A percentile compares a stretch with the other conserved stretches of the same genome.
Conservation (phyloP, 2,113 vertebrate genomes). For the Orthonyx spaldingii region DNA sequence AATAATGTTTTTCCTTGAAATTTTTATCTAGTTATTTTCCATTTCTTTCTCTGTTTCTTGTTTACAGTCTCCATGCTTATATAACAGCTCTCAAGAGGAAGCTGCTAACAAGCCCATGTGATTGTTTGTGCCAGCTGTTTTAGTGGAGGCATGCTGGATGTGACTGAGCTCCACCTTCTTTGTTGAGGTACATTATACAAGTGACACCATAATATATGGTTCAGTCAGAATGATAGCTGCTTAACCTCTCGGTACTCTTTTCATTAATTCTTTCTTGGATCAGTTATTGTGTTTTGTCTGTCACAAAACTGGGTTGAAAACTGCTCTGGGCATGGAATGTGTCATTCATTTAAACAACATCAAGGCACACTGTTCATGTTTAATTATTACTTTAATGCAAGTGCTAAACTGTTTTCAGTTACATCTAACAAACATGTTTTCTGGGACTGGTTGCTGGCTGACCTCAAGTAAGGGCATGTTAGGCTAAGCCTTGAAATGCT, state of each 20-base stretch:
- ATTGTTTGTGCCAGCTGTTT: slow-evolving; percentile 28
- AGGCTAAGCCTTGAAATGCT: slow-evolving; percentile 67
- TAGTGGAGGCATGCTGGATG: not conserved
- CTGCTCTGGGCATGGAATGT: slow-evolving; percentile 50
- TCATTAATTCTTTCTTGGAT: slow-evolving; percentile 50
- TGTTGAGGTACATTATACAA: not conserved
- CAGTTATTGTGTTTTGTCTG: slow-evolving; percentile 55
- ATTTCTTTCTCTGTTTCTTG: not conserved
- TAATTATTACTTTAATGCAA: slow-evolving; percentile 58
- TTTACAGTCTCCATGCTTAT: not conserved
- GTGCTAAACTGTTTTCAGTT: slow-evolving; percentile 60
- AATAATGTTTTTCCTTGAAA: not conserved
- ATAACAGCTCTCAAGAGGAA: slow-evolving; percentile 19
- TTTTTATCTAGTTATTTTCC: not conserved
- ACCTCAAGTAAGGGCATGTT: slow-evolving; percentile 55
- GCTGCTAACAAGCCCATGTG: not conserved
- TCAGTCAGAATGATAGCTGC: slow-evolving; percentile 4
- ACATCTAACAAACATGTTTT: slow-evolving; percentile 54
- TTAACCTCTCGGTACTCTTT: slow-evolving; percentile 39
- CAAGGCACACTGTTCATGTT: slow-evolving; percentile 49
- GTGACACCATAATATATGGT: not conserved
- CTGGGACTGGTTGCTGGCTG: slow-evolving; percentile 37
- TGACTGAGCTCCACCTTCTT: not conserved
- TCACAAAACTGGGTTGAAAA: slow-evolving; percentile 42
- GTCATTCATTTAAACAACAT: slow-evolving; percentile 60